Percentiles rank a stretch among this genome's conserved stretches.
Evolutionary conservation across 2,888 invertebrate genomes (phyloP).

Genomic region (Oligia latruncula): DNA sequence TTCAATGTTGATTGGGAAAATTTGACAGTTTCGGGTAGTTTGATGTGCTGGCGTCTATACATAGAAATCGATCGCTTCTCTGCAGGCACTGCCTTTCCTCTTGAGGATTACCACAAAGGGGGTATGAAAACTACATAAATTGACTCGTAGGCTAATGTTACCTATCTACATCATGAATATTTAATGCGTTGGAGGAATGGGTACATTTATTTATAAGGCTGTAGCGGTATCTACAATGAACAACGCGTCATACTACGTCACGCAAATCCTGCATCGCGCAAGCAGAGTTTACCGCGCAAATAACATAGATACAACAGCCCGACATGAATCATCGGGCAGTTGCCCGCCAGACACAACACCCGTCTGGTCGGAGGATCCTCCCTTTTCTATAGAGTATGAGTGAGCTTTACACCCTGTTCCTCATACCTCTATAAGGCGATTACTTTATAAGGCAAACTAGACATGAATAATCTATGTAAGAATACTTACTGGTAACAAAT

Average conservation of each 20-base stretch:
- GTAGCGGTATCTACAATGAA: too few species aligned
- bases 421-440: not conserved
- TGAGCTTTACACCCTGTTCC: too few species aligned
- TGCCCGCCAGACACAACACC: too few species aligned
- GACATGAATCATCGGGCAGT: too few species aligned
- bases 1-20: too few species aligned
- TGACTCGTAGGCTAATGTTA: slow-evolving; percentile 8
- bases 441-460: not conserved
- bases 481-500: not conserved
- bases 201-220: not conserved
- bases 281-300: too few species aligned
- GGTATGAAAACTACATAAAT: slow-evolving; percentile 20
- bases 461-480: not conserved
- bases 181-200: not conserved
- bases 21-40: too few species aligned
- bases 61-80: slow-evolving; percentile 5
- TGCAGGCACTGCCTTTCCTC: not conserved
- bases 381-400: too few species aligned
- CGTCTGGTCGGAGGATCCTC: too few species aligned
- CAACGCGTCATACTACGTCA: too few species aligned
- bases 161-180: slow-evolving; percentile 1
- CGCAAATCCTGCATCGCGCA: too few species aligned
- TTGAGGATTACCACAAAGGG: slow-evolving; percentile 18
- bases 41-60: not conserved
- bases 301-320: too few species aligned